phyloP scores from a whole-genome alignment of 2,888 invertebrate species.

The Synergus itoensis region DNA sequence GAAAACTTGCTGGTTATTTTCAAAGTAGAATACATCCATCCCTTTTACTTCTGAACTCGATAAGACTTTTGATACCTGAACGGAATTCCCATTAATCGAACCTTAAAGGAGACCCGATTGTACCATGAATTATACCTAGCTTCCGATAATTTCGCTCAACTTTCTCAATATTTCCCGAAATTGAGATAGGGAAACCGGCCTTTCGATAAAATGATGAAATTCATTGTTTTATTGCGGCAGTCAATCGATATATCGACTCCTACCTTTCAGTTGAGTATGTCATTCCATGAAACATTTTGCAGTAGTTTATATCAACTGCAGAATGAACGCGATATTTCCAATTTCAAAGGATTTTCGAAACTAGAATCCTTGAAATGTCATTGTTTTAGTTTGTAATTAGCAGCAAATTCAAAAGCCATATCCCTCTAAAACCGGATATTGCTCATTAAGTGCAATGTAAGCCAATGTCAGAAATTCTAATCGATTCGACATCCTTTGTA shows the following conservation, averaged over 20 bases:
- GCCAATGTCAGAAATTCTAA: not conserved
- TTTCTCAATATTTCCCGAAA: conserved; percentile 36
- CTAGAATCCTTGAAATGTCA: not conserved
- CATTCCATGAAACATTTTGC: not conserved
- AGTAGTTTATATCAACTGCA: not conserved
- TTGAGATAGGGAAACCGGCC: conserved; percentile 1
- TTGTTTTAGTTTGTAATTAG: not conserved
- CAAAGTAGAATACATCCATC: not conserved
- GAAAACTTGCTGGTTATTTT: not conserved
- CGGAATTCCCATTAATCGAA: conserved; percentile 20
- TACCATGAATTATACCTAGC: conserved; percentile 6
- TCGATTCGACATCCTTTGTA: not conserved
- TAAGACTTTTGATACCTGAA: conserved; percentile 16
- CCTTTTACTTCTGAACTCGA: not conserved
- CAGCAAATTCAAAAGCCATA: conserved; percentile 19
- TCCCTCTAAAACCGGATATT: not conserved
- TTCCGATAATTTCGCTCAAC: conserved; percentile 28
- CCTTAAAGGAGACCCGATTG: not conserved
- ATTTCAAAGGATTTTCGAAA: too few relatives aligned
- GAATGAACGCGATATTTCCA: too few relatives aligned
- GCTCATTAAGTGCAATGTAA: not conserved
- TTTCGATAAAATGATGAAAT: conserved; percentile 11
- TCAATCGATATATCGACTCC: conserved; percentile 6
- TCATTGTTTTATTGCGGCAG: conserved; percentile 18
- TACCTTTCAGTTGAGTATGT: not conserved